Base-by-base conservation (phyloP, 2,888 invertebrate species). In the Therioaphis trifolii region DNA sequence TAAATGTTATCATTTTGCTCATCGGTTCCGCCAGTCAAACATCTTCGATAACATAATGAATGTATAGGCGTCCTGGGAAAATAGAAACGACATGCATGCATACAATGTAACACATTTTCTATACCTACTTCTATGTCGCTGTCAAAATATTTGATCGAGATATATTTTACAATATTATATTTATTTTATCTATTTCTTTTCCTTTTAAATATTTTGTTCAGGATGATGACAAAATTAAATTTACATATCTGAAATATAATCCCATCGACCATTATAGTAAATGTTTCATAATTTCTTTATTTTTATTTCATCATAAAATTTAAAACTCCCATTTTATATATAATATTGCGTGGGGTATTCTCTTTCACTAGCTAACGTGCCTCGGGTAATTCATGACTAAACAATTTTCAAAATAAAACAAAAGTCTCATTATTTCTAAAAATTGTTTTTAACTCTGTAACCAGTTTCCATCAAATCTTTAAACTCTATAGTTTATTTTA, bases 11-110 rank as follows among this genome's bases (percentile, higher is more conserved):
- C 78, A 55, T 78, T 78, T 68, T 78, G 40, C 24, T 68, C 68
- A 78, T 68, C 78, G 52, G 78, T 78, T 78, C 78, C 78, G 78
- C 78, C 68, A 78, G 78, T 78, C 68, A 78, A 78, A 78, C 40
- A 24, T 24, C 40, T 52, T 55, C 68, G 49, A 68, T 78, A 61
- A 77, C n/a, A n/a, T 55, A 61, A 27, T 27, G 63, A 27, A 35
- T 27, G 27, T 77, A 35, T 46, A 27, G 63, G 63, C 63, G 49
- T 77, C 29, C 66, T 78, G 78, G 52, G 68, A 49, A 77, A 40
- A 55, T 52, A 68, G n/a, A 78, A 68, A 78, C 24, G 66, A 63
- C 35, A 49, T 63, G 63, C 21, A 5, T 49, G 21, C 35, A 21
- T 27, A 76, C 12, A 55, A 46, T 18, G 35, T 52, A 68, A 35